Evolutionary conservation across 1,140 invertebrate genomes (phyloP), one percentile per base, ranked within the genome.

Genomic region (Globodera rostochiensis): DNA sequence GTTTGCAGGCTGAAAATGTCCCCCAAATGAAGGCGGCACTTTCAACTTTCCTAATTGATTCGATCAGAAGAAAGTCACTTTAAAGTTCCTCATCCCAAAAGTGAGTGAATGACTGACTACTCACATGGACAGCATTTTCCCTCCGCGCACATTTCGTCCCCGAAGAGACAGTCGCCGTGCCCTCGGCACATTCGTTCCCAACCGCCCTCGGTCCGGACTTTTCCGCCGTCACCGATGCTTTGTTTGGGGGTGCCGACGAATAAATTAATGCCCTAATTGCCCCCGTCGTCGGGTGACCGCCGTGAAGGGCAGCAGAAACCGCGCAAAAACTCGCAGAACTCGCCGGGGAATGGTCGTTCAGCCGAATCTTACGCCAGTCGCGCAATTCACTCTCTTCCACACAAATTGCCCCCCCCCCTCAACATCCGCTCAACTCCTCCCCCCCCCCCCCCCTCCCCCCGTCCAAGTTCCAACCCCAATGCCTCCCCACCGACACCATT

Each of bases 131-230:
- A 83, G 66, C 82, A 83, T 78, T 83, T 83, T 9, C 83, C 82
- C 47, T 83, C 82, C n/a, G 82, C 82, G 60, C 82, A 83, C 45
- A 83, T 73, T 84, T 83, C 82, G 73, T 85, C 82, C 11, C 73
- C 60, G 53, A 83, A 85, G 8, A 85, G 45, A 15, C 82, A 83
- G 74, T 85, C 83, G 19, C 25, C 46, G 78, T 83, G 47, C 50
- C 15, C 50, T 67, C 78, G 77, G 73, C 82, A 83, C 47, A 83
- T 49, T 60, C 83, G 45, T 25, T 67, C 21, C 79, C 84, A 83
- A 7, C 46, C 53, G n/a, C 19, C 80, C 75, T 9, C 82, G 81
- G 46, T 82, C 81, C 15, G 81, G 82, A 82, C 36, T 74, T 82
- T 60, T 66, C 60, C 5, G 21, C n/a, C 8, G 50, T 79, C 25